Base-by-base conservation (phyloP, 2,888 invertebrate species). In the Agonopterix subpropinquella region DNA sequence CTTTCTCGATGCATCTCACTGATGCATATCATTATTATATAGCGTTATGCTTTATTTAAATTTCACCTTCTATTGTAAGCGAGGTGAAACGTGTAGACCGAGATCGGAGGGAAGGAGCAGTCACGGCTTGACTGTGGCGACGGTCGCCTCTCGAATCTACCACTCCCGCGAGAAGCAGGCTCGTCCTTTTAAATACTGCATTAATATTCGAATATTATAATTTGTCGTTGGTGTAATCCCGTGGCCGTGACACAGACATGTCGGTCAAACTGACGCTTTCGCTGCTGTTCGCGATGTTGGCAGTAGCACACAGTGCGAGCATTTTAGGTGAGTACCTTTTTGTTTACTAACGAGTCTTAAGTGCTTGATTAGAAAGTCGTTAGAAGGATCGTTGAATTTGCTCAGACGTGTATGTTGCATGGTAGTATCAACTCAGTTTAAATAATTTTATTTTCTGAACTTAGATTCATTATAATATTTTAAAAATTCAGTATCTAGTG, bases 1-100 rank as follows among this genome's bases (percentile, higher is more conserved):
- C 86, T 87, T 85, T 87, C 85, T 72, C 76, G 65, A 62, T 85
- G 83, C 85, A 88, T 79, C 77, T 68, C 73, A 67, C 68, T 67
- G 77, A 69, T 84, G 84, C 83, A 85, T 81, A 67, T 78, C 70
- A 77, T 81, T 79, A 81, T 28, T 28, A 68, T 65, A 61, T 74
- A 62, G 68, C 70, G 79, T 84, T 85, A 84, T 83, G 80, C 77
- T 83, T 87, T 85, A 86, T 83, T 87, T 81, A 84, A 87, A 83
- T 87, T 87, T 88, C 88, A 87, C 87, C 86, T 86, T 86, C 88
- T 85, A 85, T 87, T 87, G 84, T 85, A 73, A 78, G 76, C 66
- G 77, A 74, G 77, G 87, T 84, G 85, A 85, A 85, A 86, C 84
- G 76, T 70, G 66, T 73, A 62, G 68, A 64, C 67, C 70, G 70